Evolutionary conservation across 2,888 invertebrate species (phyloP), one percentile per base, ranked within the genome.

Genomic region (Tetramorium bicarinatum): DNA sequence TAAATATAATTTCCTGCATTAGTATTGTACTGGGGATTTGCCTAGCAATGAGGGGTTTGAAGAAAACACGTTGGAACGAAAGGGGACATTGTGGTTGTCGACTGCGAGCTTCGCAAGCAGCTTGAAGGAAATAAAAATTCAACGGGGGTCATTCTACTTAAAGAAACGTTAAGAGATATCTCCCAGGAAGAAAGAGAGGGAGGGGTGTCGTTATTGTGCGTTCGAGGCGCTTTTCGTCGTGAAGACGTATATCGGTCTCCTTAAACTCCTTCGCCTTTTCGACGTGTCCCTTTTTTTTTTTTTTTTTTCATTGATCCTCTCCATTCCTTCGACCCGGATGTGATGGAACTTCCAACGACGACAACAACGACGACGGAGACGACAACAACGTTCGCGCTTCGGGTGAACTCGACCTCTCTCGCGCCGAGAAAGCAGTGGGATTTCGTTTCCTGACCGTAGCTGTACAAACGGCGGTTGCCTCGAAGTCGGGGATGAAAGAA

Each of bases 261-360:
- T 62, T 74, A 69, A 79, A 76, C 75, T 76, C 66, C 21, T 69
- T 74, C 77, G 66, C 54, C 66, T 75, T 69, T 62, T 62, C 64
- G 38, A 25, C 52, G 49, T 64, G 4, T 64, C 52, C 52, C 52
- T 41, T 38, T 49, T 66, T 44, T 29, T 62, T n/a, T 62, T 62
- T 61, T 61, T 29, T 62, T 62, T 62, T 52, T n/a, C 52, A 44
- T 67, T 49, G 47, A 59, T 71, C 59, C 47, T 62, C 80, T 61
- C 76, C 74, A 34, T 87, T 79, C 62, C 41, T 47, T 71, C 59
- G 61, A 66, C 44, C 59, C 52, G 54, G 61, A 69, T 64, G 85
- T 82, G 87, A 87, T 87, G 85, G 82, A 75, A 82, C 59, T 82
- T 87, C 56, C 52, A 79, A 77, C 75, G 54, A 76, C 76, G 61